phyloP scores from a whole-genome alignment of 2,113 vertebrate species.

The Neopipo cinnamomea region DNA sequence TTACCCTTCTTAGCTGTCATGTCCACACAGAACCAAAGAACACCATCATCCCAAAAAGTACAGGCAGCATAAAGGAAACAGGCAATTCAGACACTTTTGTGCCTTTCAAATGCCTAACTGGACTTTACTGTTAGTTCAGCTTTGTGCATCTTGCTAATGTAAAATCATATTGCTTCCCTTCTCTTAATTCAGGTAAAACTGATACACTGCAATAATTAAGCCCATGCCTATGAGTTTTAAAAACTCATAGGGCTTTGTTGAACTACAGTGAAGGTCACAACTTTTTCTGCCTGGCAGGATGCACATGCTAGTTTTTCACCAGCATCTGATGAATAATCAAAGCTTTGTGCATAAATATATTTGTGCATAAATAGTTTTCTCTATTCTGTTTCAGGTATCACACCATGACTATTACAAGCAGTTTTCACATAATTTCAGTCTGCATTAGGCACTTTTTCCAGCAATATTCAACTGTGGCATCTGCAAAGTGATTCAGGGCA shows the following conservation, averaged over 20 bases:
- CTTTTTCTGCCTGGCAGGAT: neutral
- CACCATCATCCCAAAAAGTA: neutral
- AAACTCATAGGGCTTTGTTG: neutral
- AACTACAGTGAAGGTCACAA: neutral
- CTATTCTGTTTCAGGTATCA: neutral
- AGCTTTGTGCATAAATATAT: neutral
- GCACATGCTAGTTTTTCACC: neutral
- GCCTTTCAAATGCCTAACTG: neutral
- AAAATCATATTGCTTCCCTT: neutral
- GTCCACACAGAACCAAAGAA: neutral
- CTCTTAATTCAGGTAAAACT: neutral
- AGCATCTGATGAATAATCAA: neutral
- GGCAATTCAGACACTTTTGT: neutral
- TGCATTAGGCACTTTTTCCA: neutral
- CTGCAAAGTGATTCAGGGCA: neutral
- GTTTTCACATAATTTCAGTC: neutral
- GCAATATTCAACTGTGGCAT: neutral
- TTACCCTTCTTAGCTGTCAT: constrained; percentile 41
- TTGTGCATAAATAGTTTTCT: neutral
- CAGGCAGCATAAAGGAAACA: neutral
- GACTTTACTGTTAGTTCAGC: neutral
- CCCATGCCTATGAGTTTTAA: neutral
- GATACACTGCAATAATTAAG: neutral
- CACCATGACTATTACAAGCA: neutral
- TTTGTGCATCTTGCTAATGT: neutral